A percentile compares a stretch with the other conserved stretches of the same genome.
Evolutionary conservation across 2,888 invertebrate species (phyloP).

Genomic region (Cyrtodaria siliqua): DNA sequence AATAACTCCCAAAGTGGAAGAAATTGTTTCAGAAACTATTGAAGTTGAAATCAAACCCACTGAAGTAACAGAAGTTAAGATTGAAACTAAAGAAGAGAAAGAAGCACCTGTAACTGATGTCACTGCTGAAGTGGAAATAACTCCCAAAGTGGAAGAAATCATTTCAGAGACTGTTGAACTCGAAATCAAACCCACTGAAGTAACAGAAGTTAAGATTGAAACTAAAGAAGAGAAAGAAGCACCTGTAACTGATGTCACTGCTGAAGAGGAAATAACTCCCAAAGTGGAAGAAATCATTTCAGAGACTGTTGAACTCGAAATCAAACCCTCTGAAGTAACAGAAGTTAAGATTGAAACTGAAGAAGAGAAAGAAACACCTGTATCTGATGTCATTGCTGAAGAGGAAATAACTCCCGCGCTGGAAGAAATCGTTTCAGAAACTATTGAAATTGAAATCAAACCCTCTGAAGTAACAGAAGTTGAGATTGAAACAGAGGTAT

Average conservation of each 20-base stretch:
- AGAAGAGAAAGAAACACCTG: slow-evolving; percentile 17
- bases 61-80: slow-evolving; percentile 18
- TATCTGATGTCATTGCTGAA: slow-evolving; percentile 5
- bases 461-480: slow-evolving; percentile 15
- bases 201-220: slow-evolving; percentile 22
- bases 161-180: slow-evolving; percentile 26
- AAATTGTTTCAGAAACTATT: slow-evolving; percentile 18
- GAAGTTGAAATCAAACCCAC: slow-evolving; percentile 28
- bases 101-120: slow-evolving; percentile 11
- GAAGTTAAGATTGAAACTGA: slow-evolving; percentile 26
- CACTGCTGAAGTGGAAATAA: slow-evolving; percentile 7
- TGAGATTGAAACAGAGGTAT: slow-evolving; percentile 18
- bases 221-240: slow-evolving; percentile 27
- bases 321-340: slow-evolving; percentile 8
- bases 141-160: slow-evolving; percentile 17
- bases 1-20: slow-evolving; percentile 21
- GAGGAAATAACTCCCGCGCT: slow-evolving; percentile 19
- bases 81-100: slow-evolving; percentile 11
- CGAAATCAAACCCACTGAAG: slow-evolving; percentile 12
- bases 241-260: slow-evolving; percentile 16
- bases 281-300: slow-evolving; percentile 16
- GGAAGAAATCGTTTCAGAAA: slow-evolving; percentile 28
- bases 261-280: slow-evolving; percentile 7
- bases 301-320: slow-evolving; percentile 31
- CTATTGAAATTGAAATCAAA: slow-evolving; percentile 35